Evolutionary conservation across 2,797 vertebrate genomes (phyloP).

Genomic region (Apodemus agrarius): DNA sequence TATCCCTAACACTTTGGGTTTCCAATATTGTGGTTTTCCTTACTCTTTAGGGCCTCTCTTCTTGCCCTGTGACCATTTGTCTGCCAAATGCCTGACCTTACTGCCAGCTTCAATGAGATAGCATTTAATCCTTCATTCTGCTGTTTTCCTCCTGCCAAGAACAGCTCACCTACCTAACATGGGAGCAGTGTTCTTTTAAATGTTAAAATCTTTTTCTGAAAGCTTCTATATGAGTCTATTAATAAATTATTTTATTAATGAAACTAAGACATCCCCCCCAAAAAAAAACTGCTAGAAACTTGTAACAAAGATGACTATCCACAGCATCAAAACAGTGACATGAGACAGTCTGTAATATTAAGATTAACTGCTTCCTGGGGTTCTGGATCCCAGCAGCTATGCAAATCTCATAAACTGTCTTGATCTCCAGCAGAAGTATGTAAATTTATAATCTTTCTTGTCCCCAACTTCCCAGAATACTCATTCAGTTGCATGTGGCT

Average conservation of each 20-base stretch:
- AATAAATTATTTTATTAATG: background rate
- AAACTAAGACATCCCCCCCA: background rate
- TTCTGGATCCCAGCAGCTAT: background rate
- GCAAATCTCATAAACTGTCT: background rate
- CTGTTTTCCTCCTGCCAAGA: background rate
- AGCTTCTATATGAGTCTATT: background rate
- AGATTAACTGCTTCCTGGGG: background rate
- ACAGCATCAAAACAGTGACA: background rate
- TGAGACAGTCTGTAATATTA: background rate
- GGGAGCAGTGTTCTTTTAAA: background rate
- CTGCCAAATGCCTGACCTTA: background rate
- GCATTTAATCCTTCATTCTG: background rate
- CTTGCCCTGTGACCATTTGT: too few species aligned
- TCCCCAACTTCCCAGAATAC: background rate
- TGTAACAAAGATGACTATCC: background rate
- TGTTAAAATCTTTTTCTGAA: background rate
- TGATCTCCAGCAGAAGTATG: background rate
- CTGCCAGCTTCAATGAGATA: background rate
- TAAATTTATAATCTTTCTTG: background rate
- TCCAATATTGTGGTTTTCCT: background rate
- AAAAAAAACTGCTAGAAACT: background rate
- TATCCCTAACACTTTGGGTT: background rate
- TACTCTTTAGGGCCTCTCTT: background rate
- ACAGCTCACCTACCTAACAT: background rate
- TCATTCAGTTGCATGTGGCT: accelerated